Evolutionary conservation across 2,888 invertebrate genomes (phyloP).

Genomic region (Hofmannophila pseudospretella): DNA sequence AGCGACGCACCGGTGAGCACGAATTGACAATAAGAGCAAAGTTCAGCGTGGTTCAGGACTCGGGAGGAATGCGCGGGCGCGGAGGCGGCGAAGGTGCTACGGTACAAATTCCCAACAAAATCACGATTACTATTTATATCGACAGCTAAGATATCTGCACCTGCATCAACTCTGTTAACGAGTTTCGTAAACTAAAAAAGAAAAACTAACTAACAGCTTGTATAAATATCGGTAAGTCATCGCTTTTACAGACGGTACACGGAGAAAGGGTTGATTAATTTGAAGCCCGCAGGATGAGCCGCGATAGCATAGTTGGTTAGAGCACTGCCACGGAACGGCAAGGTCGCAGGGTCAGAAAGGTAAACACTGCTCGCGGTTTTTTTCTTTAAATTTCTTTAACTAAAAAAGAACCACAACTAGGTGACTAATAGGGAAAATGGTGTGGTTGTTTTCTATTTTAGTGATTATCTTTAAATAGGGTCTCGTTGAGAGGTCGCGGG

Average conservation of each 20-base stretch:
- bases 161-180: conserved; percentile 27
- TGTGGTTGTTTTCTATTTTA: background rate
- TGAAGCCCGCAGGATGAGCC: too few relatives aligned
- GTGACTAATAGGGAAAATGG: too few relatives aligned
- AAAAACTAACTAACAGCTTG: too few relatives aligned
- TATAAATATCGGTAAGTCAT: too few relatives aligned
- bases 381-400: too few relatives aligned
- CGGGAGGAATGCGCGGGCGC: conserved; percentile 66
- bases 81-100: conserved; percentile 55
- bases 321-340: too few relatives aligned
- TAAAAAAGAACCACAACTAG: too few relatives aligned
- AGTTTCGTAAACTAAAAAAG: conserved; percentile 31
- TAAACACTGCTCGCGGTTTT: too few relatives aligned
- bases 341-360: too few relatives aligned
- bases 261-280: too few relatives aligned
- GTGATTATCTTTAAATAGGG: conserved; percentile 19
- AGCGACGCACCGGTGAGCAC: conserved; percentile 66
- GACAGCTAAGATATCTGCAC: conserved; percentile 50
- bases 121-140: conserved; percentile 71
- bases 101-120: conserved; percentile 57
- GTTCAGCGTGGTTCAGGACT: conserved; percentile 74
- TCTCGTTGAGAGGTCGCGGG: conserved; percentile 32
- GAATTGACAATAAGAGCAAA: conserved; percentile 77
- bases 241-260: too few relatives aligned
- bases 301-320: too few relatives aligned